Base-by-base conservation (phyloP, 1,140 invertebrate genomes). In the Drosophila pectinifera region DNA sequence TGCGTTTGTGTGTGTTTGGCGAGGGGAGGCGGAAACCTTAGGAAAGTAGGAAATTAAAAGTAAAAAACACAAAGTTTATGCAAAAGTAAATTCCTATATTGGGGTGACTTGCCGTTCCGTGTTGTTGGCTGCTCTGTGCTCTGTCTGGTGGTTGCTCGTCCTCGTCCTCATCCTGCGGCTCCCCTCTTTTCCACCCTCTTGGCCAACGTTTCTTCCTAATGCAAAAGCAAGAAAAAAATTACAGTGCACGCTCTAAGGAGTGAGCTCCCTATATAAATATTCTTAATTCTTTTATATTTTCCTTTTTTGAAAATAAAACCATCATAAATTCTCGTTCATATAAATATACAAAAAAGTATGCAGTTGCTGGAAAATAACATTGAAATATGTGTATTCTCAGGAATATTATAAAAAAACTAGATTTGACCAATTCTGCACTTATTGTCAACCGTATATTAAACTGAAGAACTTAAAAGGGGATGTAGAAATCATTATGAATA, bases 11-110 rank as follows among this genome's bases (percentile, higher is more conserved):
- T 68, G 43, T 53, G 45, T 55, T 67, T 45, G 36, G 78, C 61
- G 49, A 62, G 45, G 38, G 43, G 31, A 69, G 68, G 64, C 38
- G 84, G 84, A 88, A 88, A 88, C 84, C 84, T 73, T 88, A 89
- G 68, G 43, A 88, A 89, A 78, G 70, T 77, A 59, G 54, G 83
- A 62, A 55, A 38, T 62, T 31, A 42, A 58, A 68, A 65, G 43
- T 63, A 48, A 48, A 48, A 39, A 54, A 7, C n/a, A 59, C 39
- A 24, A 84, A 89, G 76, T 88, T 89, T 77, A 75, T 77, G 80
- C 72, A 77, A 84, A 89, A 88, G 76, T 89, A 83, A 88, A 88
- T 88, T 89, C 83, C 83, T 79, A 53, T 76, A 89, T 81, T 69
- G 56, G 68, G 84, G 83, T 86, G 75, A 55, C 18, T 61, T 24